Evolutionary conservation across 2,888 invertebrate genomes (phyloP), one percentile per base, ranked within the genome.

Genomic region (Dicranocentrus wangi): DNA sequence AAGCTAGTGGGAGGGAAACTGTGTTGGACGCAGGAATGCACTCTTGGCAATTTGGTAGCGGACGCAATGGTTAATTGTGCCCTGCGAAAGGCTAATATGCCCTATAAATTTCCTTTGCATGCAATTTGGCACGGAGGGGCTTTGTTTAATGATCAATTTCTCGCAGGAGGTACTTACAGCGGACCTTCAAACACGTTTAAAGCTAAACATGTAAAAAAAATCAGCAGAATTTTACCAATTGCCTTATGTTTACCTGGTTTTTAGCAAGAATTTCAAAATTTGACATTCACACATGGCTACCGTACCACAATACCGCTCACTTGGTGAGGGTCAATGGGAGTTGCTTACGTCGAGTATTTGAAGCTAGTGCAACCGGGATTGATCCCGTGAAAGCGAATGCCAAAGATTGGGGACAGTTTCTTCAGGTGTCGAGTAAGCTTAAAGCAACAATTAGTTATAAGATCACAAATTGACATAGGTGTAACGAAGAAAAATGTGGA

Each of bases 51-150:
- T 80, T 25, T 86, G 1, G 75, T 86, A 32, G 65, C 86, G 0
- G 86, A 86, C 32, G 72, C 86, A 1, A 83, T 85, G 82, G 85
- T 85, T 7, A 82, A 86, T 39, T 86, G 86, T 69, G 86, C 83
- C n/a, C 66, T 77, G 23, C 60, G 69, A 8, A n/a, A 19, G 7
- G 15, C 23, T 43, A 15, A 2, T 27, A 1, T 27, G 39, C 15
- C 53, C 0, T 58, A n/a, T 10, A 1, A 21, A 13, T 61, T 42
- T 2, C 76, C 76, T 1, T 13, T 84, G 13, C 76, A 85, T 21
- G 71, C 80, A 5, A 25, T 86, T 51, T 86, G 86, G 86, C 84
- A 83, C 47, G 78, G 83, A 10, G 86, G 85, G 15, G 77, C 86
- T 0, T 60, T 86, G n/a, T 85, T 78, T 63, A 66, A 2, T 3